These are phyloP conservation scores for Tribolium madens DNA, from an alignment of 1,140 invertebrate species.

Conservation along the genomic window DNA sequence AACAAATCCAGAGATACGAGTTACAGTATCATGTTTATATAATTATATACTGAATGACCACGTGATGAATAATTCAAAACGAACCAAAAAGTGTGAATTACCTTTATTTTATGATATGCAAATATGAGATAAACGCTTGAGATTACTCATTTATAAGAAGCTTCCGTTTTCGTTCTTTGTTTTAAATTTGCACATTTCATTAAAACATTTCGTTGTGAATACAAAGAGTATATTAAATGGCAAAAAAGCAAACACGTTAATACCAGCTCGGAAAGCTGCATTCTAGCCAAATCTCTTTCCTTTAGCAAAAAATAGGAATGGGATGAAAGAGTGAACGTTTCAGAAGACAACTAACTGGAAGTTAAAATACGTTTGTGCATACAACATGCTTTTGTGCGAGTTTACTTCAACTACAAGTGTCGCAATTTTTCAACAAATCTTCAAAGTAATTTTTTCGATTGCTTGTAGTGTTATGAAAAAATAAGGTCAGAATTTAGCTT, in stretches of 20 bases:
- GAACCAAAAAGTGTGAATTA: not conserved
- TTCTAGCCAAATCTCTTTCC: not conserved
- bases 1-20: not conserved
- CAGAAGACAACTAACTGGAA: constrained; percentile 10
- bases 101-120: not conserved
- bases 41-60: not conserved
- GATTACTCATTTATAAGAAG: constrained; percentile 21
- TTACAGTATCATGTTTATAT: not conserved
- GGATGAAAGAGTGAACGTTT: not conserved
- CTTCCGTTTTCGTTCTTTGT: constrained; percentile 19
- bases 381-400: not conserved
- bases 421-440: constrained; percentile 11
- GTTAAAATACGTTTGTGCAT: constrained; percentile 12
- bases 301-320: constrained; percentile 14
- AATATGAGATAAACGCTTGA: constrained; percentile 6
- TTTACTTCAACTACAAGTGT: not conserved
- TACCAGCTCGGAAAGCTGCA: not conserved
- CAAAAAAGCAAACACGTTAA: not conserved
- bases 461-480: not conserved
- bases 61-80: not conserved
- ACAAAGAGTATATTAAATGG: not conserved
- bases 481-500: not conserved
- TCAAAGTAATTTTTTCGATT: not conserved
- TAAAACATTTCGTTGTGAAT: not conserved
- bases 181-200: constrained; percentile 13